phyloP scores from a whole-genome alignment of 2,797 vertebrate species.

The Schizopygopsis malacanthus region DNA sequence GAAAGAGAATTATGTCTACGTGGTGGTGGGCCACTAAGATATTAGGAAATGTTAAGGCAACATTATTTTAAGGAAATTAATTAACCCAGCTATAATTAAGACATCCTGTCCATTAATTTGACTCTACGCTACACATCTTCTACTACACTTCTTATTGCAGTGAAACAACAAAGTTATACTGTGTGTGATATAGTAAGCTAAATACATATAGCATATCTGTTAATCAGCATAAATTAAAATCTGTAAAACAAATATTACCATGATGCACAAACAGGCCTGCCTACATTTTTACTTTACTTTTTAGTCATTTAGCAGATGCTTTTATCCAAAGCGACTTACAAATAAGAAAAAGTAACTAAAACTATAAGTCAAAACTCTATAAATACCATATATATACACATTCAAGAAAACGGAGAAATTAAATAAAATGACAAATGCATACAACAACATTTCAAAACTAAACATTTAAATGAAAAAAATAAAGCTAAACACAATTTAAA shows the following conservation, averaged over 20 bases:
- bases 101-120: background rate
- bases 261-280: no score
- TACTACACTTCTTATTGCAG: background rate
- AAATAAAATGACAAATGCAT: no score
- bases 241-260: background rate
- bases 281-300: background rate
- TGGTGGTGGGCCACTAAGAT: background rate
- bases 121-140: background rate
- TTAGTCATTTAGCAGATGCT: no score
- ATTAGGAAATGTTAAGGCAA: background rate
- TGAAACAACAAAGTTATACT: background rate
- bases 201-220: background rate
- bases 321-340: no score
- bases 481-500: no score
- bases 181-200: background rate
- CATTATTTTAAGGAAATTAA: background rate
- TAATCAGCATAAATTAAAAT: background rate
- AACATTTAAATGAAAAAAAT: no score
- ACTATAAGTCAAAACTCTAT: no score
- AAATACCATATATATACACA: no score
- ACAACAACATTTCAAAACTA: no score
- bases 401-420: no score
- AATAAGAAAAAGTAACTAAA: no score
- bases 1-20: background rate
- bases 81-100: background rate